Evolutionary conservation across 2,888 invertebrate species (phyloP), one percentile per base, ranked within the genome.

Genomic region (Coleophora flavipennella): DNA sequence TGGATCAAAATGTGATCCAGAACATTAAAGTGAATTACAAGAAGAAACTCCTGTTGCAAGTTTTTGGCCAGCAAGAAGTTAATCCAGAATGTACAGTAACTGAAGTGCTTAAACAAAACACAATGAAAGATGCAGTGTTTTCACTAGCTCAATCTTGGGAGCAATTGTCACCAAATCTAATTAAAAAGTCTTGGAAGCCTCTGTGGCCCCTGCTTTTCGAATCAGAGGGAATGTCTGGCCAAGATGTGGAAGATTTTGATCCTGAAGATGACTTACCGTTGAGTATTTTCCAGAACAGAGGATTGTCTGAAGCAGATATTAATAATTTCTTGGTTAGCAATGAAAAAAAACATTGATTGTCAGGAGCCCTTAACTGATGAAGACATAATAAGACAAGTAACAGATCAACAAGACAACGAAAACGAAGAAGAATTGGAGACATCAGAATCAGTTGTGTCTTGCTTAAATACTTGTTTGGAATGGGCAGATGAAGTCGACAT

Each of bases 311-410:
- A 31, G 40, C 40, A 29, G 38, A 40, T 13, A 35, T 43, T 35
- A 40, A 38, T 36, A 14, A 36, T 32, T 42, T 42, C 36, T 36
- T 39, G 28, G n/a, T 36, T 27, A 33, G 29, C 42, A 40, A 40
- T 38, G 43, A 40, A 35, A n/a, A n/a, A n/a, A n/a, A 38, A 40
- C 13, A 27, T 40, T 29, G 31, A 35, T 43, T 27, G 25, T 12
- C 33, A 33, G 13, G 38, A 43, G 33, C 40, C 43, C 29, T 20
- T 43, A 7, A 40, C 40, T 43, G 42, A 44, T 31, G 44, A 44
- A 26, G 41, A 44, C 13, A 37, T 44, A 39, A 37, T 41, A 41
- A 33, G 34, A 27, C 39, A 44, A 39, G 36, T 41, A 37, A 41
- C 41, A 36, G 13, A 39, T 31, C 35, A 44, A 33, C 26, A 27